These are phyloP conservation scores for Valencia hispanica DNA, from an alignment of 2,797 vertebrate genomes.

Conservation along the genomic window DNA sequence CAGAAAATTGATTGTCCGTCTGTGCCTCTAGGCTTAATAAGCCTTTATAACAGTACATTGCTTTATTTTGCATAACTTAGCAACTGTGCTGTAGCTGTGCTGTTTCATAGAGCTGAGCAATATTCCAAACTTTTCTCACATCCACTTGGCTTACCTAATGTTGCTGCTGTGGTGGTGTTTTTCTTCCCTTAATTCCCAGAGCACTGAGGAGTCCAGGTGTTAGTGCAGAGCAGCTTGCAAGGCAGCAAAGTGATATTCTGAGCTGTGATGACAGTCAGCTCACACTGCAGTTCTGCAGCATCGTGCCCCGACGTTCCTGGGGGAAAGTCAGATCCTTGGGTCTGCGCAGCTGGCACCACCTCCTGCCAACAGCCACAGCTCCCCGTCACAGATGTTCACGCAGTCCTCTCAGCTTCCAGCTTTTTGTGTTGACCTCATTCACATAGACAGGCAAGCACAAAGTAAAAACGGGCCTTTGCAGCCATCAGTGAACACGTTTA, in stretches of 20 bases:
- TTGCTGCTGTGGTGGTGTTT: conserved; percentile 29
- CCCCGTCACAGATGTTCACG: conserved; percentile 76
- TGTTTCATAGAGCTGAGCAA: neutral
- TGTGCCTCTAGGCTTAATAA: neutral
- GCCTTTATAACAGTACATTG: neutral
- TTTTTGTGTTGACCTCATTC: conserved; percentile 56
- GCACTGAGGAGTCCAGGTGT: conserved; percentile 53
- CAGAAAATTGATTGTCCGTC: neutral
- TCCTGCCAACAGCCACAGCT: conserved; percentile 62
- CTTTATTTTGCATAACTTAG: neutral
- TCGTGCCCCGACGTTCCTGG: conserved; percentile 50
- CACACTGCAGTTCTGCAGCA: conserved; percentile 57
- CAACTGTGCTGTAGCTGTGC: neutral
- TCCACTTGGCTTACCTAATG: conserved; percentile 41
- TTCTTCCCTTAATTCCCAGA: conserved; percentile 49
- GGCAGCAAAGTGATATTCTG: conserved; percentile 68
- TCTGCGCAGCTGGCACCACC: conserved; percentile 68
- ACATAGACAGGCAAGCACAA: neutral
- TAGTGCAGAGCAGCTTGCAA: conserved; percentile 70
- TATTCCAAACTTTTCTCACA: conserved; percentile 4
- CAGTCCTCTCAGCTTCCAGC: conserved; percentile 33
- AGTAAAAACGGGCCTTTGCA: neutral
- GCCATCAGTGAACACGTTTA: neutral
- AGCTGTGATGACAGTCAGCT: conserved; percentile 74
- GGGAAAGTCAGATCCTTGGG: conserved; percentile 65